Percentiles rank a stretch among this genome's conserved stretches.
phyloP scores from a whole-genome alignment of 1,140 invertebrate genomes.

The Danaus plexippus region DNA sequence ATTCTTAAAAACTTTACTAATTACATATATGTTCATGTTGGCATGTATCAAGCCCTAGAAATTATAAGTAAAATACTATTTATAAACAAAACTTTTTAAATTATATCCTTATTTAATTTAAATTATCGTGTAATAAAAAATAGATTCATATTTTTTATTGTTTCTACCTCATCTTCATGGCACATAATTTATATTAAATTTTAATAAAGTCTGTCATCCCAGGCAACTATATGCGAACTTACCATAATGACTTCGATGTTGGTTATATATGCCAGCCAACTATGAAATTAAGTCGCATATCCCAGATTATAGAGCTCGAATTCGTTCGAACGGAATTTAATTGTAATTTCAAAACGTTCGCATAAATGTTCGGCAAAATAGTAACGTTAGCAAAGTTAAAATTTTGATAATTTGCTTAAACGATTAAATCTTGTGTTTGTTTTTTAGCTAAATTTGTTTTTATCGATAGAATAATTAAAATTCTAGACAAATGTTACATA shows the following conservation, averaged over 20 bases:
- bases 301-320: constrained; percentile 6
- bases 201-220: constrained; percentile 46
- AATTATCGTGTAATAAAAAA: too few species aligned
- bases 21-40: too few species aligned
- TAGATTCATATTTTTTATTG: too few species aligned
- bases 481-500: too few species aligned
- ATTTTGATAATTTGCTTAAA: constrained; percentile 28
- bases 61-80: too few species aligned
- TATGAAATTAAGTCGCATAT: constrained; percentile 19
- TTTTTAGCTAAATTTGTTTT: too few species aligned
- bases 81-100: too few species aligned
- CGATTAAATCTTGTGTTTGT: constrained; percentile 6
- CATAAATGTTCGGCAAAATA: constrained; percentile 24
- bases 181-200: constrained; percentile 41
- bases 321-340: constrained; percentile 7
- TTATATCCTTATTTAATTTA: too few species aligned
- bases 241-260: constrained; percentile 40
- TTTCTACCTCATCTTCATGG: constrained; percentile 14
- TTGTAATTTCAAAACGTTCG: constrained; percentile 33
- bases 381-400: constrained; percentile 26
- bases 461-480: too few species aligned
- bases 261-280: constrained; percentile 21
- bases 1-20: too few species aligned
- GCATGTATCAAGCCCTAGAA: too few species aligned
- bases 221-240: constrained; percentile 36